Conservation (phyloP, 1,140 invertebrate genomes). For the Drosophila simulans region DNA sequence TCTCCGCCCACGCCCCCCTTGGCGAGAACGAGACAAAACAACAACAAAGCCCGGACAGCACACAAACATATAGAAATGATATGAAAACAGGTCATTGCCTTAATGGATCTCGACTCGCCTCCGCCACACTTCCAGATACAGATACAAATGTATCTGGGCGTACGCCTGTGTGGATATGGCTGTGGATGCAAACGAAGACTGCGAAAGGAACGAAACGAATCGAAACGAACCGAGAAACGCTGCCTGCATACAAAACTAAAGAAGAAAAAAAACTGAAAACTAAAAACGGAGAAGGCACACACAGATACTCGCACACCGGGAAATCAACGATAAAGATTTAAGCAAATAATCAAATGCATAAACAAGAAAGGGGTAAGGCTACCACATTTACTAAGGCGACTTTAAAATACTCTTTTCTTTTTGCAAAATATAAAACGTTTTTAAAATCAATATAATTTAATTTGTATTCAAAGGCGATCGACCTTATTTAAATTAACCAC, state of each 20-base stretch:
- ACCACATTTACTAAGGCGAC: background rate
- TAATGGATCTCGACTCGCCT: slow-evolving; percentile 75
- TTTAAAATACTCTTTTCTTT: slow-evolving; percentile 7
- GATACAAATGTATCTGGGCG: slow-evolving; percentile 18
- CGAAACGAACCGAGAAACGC: slow-evolving; percentile 51
- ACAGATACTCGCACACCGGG: slow-evolving; percentile 31
- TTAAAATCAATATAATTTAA: too few relatives aligned
- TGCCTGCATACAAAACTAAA: slow-evolving; percentile 73
- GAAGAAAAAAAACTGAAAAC: slow-evolving; percentile 40
- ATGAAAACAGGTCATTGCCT: slow-evolving; percentile 84
- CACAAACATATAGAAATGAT: slow-evolving; percentile 61
- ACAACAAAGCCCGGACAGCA: slow-evolving; percentile 49
- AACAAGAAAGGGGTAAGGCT: slow-evolving; percentile 54
- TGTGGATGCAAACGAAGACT: slow-evolving; percentile 67
- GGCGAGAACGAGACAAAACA: slow-evolving; percentile 72
- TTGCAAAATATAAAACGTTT: background rate
- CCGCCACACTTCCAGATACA: slow-evolving; percentile 34
- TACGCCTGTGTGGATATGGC: slow-evolving; percentile 23
- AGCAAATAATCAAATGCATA: slow-evolving; percentile 82
- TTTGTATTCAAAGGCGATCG: too few relatives aligned
- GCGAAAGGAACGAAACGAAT: slow-evolving; percentile 41
- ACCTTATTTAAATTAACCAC: too few relatives aligned
- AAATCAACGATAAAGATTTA: slow-evolving; percentile 80
- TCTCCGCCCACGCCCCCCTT: slow-evolving; percentile 57
- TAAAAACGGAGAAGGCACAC: slow-evolving; percentile 60